Evolutionary conservation across 2,113 vertebrate species (phyloP).

Genomic region (Rhizomys pruinosus): DNA sequence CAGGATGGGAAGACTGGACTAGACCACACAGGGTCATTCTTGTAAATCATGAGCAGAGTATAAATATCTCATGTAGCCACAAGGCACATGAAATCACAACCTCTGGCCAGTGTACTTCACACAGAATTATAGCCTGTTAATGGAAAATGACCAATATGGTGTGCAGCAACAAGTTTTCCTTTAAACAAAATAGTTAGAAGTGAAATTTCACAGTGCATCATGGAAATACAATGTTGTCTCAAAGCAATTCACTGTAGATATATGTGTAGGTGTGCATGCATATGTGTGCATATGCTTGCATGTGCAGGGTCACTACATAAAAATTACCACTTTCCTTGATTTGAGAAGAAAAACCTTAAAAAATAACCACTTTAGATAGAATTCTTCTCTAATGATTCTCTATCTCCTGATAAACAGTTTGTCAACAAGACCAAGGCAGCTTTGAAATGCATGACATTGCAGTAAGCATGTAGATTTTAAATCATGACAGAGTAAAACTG

Average conservation of each 20-base stretch:
- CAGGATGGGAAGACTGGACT: background rate
- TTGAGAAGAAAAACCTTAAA: background rate
- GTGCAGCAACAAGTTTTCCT: background rate
- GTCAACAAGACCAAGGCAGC: background rate
- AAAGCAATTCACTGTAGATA: background rate
- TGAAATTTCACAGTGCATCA: background rate
- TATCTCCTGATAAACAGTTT: background rate
- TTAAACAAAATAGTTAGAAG: slow-evolving; percentile 21
- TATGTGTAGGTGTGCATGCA: background rate
- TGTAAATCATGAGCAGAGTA: background rate
- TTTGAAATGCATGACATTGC: background rate
- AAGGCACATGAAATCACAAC: background rate
- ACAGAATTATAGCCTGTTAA: background rate
- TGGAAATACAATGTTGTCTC: background rate
- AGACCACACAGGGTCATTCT: background rate
- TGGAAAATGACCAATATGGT: background rate
- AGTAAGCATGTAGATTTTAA: slow-evolving; percentile 4
- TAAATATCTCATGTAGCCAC: background rate
- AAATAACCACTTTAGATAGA: background rate
- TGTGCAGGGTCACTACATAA: background rate
- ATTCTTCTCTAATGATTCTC: background rate
- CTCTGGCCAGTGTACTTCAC: background rate
- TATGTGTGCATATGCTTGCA: background rate
- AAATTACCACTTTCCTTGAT: background rate
- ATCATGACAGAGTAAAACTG: background rate